phyloP scores from a whole-genome alignment of 2,113 vertebrate genomes.

The Platysternon megacephalum region DNA sequence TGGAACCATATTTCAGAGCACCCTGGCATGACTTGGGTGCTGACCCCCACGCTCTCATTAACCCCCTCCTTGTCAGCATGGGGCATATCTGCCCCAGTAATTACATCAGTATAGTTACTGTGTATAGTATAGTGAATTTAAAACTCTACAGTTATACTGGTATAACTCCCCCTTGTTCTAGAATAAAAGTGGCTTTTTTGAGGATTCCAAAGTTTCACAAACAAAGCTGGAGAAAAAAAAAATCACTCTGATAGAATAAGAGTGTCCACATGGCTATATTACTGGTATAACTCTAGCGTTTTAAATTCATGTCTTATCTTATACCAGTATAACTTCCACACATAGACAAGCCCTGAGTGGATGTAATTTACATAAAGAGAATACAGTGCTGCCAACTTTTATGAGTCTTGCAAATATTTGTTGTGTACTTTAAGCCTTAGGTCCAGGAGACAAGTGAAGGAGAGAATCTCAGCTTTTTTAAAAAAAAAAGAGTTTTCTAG shows the following conservation, averaged over 20 bases:
- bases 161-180: background rate
- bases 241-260: background rate
- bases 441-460: background rate
- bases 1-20: background rate
- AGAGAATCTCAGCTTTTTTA: background rate
- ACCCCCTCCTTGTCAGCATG: background rate
- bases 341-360: background rate
- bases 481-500: background rate
- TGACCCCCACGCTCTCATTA: background rate
- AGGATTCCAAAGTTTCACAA: background rate
- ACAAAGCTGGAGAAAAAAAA: background rate
- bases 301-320: background rate
- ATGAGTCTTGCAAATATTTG: background rate
- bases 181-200: background rate
- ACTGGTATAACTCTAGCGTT: background rate
- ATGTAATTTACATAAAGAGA: background rate
- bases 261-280: background rate
- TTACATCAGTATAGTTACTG: background rate
- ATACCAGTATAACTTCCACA: background rate
- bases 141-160: background rate
- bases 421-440: background rate
- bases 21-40: background rate
- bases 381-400: background rate
- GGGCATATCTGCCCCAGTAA: background rate
- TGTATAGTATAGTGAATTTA: background rate